These are phyloP conservation scores for Bombyx mori DNA, from an alignment of 1,140 invertebrate genomes.

Conservation along the genomic window ASM3026992v2 NC_085125.1:3221001-3221500, in stretches of 20 bases:
- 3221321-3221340: constrained; percentile 25
- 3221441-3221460: constrained; percentile 69
- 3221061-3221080: not conserved
- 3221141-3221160: constrained; percentile 1
- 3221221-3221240: constrained; percentile 68
- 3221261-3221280: constrained; percentile 52
- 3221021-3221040: not conserved
- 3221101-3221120: constrained; percentile 15
- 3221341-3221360: not conserved
- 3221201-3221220: constrained; percentile 63
- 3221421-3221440: constrained; percentile 58
- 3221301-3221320: constrained; percentile 47
- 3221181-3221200: constrained; percentile 53
- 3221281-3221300: constrained; percentile 26
- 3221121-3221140: constrained; percentile 10
- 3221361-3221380: too few species aligned
- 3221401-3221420: constrained; percentile 26
- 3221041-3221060: not conserved
- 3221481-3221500: constrained; percentile 19
- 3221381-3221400: constrained; percentile 34
- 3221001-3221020: too few species aligned
- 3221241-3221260: constrained; percentile 66
- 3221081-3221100: not conserved
- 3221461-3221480: constrained; percentile 42
- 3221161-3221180: constrained; percentile 37